Conservation (phyloP, 2,113 vertebrate species). For the Macroglossus sobrinus region DNA sequence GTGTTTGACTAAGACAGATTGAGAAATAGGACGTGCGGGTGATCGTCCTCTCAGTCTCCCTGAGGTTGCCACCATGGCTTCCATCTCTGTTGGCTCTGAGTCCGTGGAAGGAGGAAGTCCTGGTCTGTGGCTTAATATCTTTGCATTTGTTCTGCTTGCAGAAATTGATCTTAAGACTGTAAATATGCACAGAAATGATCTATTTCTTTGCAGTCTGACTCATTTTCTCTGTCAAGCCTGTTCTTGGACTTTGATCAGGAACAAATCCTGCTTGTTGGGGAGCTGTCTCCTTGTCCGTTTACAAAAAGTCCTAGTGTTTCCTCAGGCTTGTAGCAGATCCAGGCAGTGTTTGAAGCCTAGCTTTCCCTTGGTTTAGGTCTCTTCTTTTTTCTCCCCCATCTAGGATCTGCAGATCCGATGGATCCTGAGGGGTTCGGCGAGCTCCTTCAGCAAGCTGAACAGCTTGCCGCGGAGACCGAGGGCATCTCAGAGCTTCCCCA, state of each 20-base stretch:
- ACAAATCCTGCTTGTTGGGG: slow-evolving; percentile 56
- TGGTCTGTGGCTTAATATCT: background rate
- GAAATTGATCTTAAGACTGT: slow-evolving; percentile 38
- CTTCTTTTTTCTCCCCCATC: background rate
- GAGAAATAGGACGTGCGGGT: background rate
- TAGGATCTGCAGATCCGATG: slow-evolving; percentile 80
- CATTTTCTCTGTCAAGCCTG: slow-evolving; percentile 55
- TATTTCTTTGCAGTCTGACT: slow-evolving; percentile 49
- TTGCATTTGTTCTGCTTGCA: slow-evolving; percentile 54
- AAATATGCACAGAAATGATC: slow-evolving; percentile 34
- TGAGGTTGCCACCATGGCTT: background rate
- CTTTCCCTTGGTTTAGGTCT: slow-evolving; percentile 33
- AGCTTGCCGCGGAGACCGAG: slow-evolving; percentile 97
- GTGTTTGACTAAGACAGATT: background rate
- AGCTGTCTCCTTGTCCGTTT: slow-evolving; percentile 52
- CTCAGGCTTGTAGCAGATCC: background rate
- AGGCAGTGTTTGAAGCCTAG: background rate
- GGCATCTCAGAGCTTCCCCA: slow-evolving; percentile 96
- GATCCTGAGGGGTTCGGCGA: slow-evolving; percentile 96
- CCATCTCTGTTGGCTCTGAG: background rate
- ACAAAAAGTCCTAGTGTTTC: slow-evolving; percentile 44
- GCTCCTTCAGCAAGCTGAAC: slow-evolving; percentile 97
- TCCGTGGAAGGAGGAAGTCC: background rate
- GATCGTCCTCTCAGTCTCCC: background rate
- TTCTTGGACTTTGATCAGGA: slow-evolving; percentile 62